Conservation (phyloP, 1,140 invertebrate species). For the Bradysia coprophila region DNA sequence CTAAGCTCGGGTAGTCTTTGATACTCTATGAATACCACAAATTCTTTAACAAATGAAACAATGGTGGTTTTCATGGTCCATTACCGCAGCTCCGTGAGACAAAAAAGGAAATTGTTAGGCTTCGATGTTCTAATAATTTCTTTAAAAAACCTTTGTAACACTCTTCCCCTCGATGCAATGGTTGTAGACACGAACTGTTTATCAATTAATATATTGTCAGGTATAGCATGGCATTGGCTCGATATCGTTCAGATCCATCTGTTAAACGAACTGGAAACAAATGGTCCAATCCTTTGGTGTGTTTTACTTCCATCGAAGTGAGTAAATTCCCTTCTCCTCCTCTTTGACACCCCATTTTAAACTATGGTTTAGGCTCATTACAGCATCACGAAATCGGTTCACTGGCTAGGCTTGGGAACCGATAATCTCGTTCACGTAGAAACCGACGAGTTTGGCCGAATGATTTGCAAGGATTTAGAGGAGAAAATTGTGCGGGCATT, state of each 20-base stretch:
- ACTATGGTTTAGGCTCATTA: conserved; percentile 70
- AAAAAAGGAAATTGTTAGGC: background rate
- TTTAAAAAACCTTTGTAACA: too few species aligned
- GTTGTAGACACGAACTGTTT: too few species aligned
- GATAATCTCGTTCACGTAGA: conserved; percentile 49
- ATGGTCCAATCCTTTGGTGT: conserved; percentile 34
- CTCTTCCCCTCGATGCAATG: too few species aligned
- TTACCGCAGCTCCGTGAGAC: too few species aligned
- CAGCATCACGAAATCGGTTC: conserved; percentile 59
- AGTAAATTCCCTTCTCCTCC: too few species aligned
- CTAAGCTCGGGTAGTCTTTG: too few species aligned
- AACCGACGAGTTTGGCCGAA: conserved; percentile 43
- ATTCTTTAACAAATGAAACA: too few species aligned
- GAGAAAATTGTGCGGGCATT: conserved; percentile 28
- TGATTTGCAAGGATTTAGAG: conserved; percentile 37
- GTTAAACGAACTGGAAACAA: conserved; percentile 49
- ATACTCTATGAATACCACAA: too few species aligned
- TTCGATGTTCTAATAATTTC: background rate
- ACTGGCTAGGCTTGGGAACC: conserved; percentile 65
- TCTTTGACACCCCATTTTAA: too few species aligned
- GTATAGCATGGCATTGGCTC: conserved; percentile 60
- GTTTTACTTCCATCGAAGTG: conserved; percentile 63
- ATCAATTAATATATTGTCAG: too few species aligned
- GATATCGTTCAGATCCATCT: conserved; percentile 51
- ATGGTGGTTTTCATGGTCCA: too few species aligned